phyloP scores from a whole-genome alignment of 2,888 invertebrate genomes.

The Apamea sordens region DNA sequence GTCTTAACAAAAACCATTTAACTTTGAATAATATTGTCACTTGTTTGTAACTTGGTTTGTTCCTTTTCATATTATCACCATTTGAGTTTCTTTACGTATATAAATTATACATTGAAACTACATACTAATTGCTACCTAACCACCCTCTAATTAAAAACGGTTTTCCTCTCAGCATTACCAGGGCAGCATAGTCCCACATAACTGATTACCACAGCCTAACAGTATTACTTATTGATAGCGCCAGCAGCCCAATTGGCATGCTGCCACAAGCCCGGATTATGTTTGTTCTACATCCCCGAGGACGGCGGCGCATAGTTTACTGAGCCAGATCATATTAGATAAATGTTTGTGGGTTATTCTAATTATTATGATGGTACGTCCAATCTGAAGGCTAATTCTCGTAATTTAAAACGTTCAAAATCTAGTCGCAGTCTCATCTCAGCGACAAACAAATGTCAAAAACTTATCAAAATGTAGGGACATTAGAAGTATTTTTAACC shows the following conservation, averaged over 20 bases:
- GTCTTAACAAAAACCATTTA: neutral
- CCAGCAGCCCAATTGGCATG: constrained; percentile 62
- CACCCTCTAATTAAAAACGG: neutral
- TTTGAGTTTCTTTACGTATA: neutral
- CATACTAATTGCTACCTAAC: neutral
- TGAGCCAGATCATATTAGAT: constrained; percentile 33
- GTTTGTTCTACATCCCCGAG: constrained; percentile 61
- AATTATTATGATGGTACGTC: constrained; percentile 21
- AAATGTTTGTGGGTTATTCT: constrained; percentile 42
- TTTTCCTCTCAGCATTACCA: constrained; percentile 19
- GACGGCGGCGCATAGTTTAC: constrained; percentile 47
- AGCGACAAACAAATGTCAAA: too few relatives aligned
- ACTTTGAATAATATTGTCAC: neutral
- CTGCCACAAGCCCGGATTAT: constrained; percentile 61
- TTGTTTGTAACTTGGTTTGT: neutral
- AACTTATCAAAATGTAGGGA: too few relatives aligned
- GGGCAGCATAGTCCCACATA: constrained; percentile 27
- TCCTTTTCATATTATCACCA: neutral
- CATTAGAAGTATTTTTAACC: too few relatives aligned
- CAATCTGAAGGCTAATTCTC: too few relatives aligned
- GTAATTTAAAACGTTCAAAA: too few relatives aligned
- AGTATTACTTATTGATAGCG: constrained; percentile 65
- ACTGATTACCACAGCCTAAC: constrained; percentile 56
- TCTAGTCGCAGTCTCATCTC: too few relatives aligned
- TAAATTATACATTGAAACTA: neutral